A percentile compares a stretch with the other conserved stretches of the same genome.
Conservation (phyloP, 1,140 invertebrate species). For the Pristionchus pacificus region DNA sequence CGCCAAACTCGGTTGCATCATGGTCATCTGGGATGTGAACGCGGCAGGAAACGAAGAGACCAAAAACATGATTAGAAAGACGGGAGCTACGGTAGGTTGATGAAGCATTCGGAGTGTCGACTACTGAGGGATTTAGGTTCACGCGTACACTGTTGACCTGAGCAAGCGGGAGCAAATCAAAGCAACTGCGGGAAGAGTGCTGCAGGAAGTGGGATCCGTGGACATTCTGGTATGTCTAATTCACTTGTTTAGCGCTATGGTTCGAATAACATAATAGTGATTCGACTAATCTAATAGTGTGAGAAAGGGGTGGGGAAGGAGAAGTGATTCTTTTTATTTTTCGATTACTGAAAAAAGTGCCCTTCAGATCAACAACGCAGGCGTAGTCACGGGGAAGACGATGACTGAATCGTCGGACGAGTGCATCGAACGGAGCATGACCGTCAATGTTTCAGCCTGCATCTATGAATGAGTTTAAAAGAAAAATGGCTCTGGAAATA, state of each 20-base stretch:
- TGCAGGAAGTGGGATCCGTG: slow-evolving; percentile 77
- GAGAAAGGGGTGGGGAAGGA: no score
- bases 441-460: no score
- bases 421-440: slow-evolving; percentile 66
- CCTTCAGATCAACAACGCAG: slow-evolving; percentile 96
- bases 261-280: no score
- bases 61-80: slow-evolving; percentile 66
- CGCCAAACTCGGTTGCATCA: slow-evolving; percentile 72
- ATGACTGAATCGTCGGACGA: no score
- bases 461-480: slow-evolving; percentile 69
- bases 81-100: slow-evolving; percentile 65
- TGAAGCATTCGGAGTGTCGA: not conserved
- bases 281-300: no score
- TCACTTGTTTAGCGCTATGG: no score
- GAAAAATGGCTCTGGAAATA: slow-evolving; percentile 69
- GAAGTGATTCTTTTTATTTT: no score
- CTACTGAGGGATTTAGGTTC: slow-evolving; percentile 30
- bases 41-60: slow-evolving; percentile 75
- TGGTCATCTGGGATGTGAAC: slow-evolving; percentile 89
- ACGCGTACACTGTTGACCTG: slow-evolving; percentile 68
- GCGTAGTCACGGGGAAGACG: no score
- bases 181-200: slow-evolving; percentile 73
- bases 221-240: no score
- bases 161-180: slow-evolving; percentile 74
- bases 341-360: no score